Conservation (phyloP, 2,888 invertebrate species). For the Epirrhoe tristata region DNA sequence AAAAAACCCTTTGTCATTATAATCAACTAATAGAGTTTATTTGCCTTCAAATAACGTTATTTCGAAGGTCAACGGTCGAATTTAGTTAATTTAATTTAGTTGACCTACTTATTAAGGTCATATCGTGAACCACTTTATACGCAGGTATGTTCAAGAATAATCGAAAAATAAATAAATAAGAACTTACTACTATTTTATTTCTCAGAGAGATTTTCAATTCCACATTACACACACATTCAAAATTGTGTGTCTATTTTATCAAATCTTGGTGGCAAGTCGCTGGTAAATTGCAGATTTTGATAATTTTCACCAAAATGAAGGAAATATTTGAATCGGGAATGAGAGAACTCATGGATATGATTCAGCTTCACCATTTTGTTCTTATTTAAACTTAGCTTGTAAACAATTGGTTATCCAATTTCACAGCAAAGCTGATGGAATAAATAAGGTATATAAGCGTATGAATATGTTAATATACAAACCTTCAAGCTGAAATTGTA, state of each 20-base stretch:
- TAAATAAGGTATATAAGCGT: constrained; percentile 22
- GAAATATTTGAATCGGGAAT: not conserved
- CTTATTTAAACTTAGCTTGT: not conserved
- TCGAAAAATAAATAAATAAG: not conserved
- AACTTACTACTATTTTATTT: not conserved
- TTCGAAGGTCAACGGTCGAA: too few relatives aligned
- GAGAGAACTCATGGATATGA: not conserved
- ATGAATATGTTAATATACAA: constrained; percentile 31
- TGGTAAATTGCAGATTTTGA: not conserved
- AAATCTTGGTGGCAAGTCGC: not conserved
- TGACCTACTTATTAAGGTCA: not conserved
- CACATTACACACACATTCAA: not conserved
- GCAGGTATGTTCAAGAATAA: not conserved
- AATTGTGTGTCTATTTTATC: not conserved
- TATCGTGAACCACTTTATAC: not conserved
- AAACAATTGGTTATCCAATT: constrained; percentile 6
- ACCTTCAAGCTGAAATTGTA: constrained; percentile 15
- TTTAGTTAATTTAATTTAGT: not conserved
- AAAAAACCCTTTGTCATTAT: not conserved
- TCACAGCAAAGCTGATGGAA: constrained; percentile 15
- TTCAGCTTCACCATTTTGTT: constrained; percentile 20
- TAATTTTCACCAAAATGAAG: not conserved
- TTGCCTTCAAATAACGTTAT: not conserved
- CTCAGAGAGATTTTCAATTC: not conserved
- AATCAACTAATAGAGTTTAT: not conserved